phyloP scores from a whole-genome alignment of 2,113 vertebrate genomes.

The Orthonyx spaldingii region DNA sequence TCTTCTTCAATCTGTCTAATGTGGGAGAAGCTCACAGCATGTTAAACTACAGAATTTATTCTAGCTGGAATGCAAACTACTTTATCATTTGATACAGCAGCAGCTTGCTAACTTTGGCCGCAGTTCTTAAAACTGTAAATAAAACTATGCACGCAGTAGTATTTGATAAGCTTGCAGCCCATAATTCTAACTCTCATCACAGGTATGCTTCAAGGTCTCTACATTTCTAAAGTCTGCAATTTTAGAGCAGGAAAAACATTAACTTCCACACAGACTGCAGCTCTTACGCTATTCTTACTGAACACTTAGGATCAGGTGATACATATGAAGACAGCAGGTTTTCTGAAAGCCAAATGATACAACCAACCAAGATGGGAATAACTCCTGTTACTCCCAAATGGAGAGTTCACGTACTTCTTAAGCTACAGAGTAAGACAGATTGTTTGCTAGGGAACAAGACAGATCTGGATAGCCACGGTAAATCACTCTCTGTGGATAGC shows the following conservation, averaged over 20 bases:
- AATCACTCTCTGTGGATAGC: fast-evolving
- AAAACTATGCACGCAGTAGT: background rate
- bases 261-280: background rate
- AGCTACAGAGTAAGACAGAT: background rate
- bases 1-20: background rate
- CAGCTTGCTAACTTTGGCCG: background rate
- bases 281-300: background rate
- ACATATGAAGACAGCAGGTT: background rate
- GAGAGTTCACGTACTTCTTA: background rate
- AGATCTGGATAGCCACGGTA: background rate
- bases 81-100: conserved; percentile 8
- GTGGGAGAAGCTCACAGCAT: background rate
- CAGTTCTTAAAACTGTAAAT: background rate
- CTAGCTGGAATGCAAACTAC: background rate
- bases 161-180: background rate
- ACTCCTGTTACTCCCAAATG: background rate
- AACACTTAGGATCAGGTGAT: background rate
- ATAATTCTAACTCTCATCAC: background rate
- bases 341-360: background rate
- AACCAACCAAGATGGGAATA: background rate
- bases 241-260: background rate
- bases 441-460: background rate
- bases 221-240: background rate
- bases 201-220: background rate
- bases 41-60: background rate